phyloP scores from a whole-genome alignment of 2,888 invertebrate species.

The Peribatodes rhomboidaria region DNA sequence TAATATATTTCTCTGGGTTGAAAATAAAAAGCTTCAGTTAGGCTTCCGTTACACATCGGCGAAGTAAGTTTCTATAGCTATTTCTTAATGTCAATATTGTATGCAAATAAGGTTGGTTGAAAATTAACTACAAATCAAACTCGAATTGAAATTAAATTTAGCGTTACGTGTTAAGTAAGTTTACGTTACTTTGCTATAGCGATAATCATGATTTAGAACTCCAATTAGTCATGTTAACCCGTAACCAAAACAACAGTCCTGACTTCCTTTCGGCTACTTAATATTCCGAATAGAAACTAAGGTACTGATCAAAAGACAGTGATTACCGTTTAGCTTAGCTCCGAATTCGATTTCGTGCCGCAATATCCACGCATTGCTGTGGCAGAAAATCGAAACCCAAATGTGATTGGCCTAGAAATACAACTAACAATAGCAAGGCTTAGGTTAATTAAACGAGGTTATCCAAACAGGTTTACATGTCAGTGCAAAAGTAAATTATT shows the following conservation, averaged over 20 bases:
- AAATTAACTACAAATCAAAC: too few species aligned
- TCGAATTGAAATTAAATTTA: too few species aligned
- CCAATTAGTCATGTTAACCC: not conserved
- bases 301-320: not conserved
- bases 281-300: conserved; percentile 9
- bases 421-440: conserved; percentile 39
- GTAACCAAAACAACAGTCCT: not conserved
- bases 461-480: conserved; percentile 44
- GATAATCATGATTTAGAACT: not conserved
- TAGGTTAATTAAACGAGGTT: conserved; percentile 46
- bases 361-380: conserved; percentile 22
- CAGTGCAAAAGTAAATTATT: conserved; percentile 42
- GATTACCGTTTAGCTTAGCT: conserved; percentile 15
- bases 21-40: too few species aligned
- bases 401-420: conserved; percentile 37
- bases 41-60: too few species aligned
- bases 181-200: too few species aligned
- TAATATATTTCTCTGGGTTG: too few species aligned
- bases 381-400: conserved; percentile 35
- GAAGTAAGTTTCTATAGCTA: too few species aligned
- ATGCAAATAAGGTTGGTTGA: too few species aligned
- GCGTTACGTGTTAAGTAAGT: too few species aligned
- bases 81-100: too few species aligned
- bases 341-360: not conserved
- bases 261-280: not conserved